Conservation (phyloP, 2,113 vertebrate species). For the Rana temporaria region DNA sequence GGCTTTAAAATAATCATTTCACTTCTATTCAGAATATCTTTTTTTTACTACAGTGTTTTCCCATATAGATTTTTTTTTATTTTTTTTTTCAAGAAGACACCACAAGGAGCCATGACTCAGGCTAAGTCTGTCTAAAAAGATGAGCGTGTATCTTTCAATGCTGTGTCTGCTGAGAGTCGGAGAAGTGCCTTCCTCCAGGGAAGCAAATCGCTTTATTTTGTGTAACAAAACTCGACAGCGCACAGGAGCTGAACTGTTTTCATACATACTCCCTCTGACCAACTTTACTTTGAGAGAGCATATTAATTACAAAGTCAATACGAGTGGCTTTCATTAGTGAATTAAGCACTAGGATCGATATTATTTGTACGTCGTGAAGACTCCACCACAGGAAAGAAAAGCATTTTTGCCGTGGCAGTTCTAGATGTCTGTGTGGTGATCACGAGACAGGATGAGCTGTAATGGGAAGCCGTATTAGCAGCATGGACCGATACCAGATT, state of each 20-base stretch:
- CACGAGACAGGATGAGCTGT: conserved; percentile 63
- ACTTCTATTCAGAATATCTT: not conserved
- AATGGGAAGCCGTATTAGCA: conserved; percentile 73
- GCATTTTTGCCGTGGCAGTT: conserved; percentile 69
- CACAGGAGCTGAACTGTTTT: conserved; percentile 63
- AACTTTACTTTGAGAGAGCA: conserved; percentile 75
- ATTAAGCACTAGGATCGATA: conserved; percentile 80
- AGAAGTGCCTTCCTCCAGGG: conserved; percentile 47
- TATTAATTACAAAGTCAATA: conserved; percentile 83
- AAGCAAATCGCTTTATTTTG: conserved; percentile 67
- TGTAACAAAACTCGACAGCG: conserved; percentile 70
- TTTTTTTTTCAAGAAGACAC: conserved; percentile 29
- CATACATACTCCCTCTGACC: conserved; percentile 22
- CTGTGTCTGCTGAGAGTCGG: conserved; percentile 18
- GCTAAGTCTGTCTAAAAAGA: conserved; percentile 8
- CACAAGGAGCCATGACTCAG: conserved; percentile 34
- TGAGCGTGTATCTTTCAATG: conserved; percentile 33
- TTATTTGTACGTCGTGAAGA: conserved; percentile 76
- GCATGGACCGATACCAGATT: conserved; percentile 73
- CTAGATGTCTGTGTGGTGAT: conserved; percentile 67
- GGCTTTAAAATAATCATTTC: not conserved
- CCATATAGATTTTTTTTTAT: conserved; percentile 28
- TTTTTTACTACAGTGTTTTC: conserved; percentile 1
- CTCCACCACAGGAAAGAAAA: conserved; percentile 59
- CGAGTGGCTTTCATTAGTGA: conserved; percentile 79